Conservation (phyloP, 2,797 vertebrate species). For the Antennarius maculatus region DNA sequence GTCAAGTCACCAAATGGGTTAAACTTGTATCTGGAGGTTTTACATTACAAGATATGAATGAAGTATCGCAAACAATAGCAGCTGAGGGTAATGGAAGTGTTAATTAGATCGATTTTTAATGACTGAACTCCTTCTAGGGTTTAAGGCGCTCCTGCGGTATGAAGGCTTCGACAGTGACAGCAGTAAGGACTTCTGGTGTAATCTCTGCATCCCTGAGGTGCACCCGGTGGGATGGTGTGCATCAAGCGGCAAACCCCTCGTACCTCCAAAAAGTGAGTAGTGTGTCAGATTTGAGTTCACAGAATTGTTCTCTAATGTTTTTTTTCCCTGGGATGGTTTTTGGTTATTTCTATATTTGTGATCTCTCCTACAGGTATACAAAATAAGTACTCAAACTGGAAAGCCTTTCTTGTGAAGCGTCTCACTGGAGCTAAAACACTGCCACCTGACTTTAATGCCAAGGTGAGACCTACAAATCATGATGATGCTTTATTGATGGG, state of each 20-base stretch:
- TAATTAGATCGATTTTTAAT: background rate
- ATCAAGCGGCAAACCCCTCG: conserved; percentile 93
- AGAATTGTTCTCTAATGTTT: background rate
- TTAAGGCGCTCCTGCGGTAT: conserved; percentile 93
- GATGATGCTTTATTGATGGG: background rate
- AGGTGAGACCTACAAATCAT: conserved; percentile 78
- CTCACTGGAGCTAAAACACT: conserved; percentile 99
- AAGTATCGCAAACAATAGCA: background rate
- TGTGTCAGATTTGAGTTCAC: too few species aligned
- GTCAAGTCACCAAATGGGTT: too few species aligned
- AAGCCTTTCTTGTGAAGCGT: conserved; percentile 96
- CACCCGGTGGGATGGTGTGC: conserved; percentile 99
- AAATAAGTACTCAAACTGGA: conserved; percentile 99
- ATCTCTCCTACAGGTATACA: conserved; percentile 88
- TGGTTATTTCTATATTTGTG: conserved; percentile 2
- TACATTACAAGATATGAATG: background rate
- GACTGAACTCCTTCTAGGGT: conserved; percentile 76
- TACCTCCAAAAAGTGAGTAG: conserved; percentile 94
- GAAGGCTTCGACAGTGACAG: conserved; percentile 97
- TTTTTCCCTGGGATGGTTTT: background rate
- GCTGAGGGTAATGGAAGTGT: background rate
- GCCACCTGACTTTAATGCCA: conserved; percentile 93
- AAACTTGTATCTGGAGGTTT: too few species aligned
- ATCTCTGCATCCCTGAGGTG: conserved; percentile 92
- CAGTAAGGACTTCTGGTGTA: conserved; percentile 97